A percentile compares a stretch with the other conserved stretches of the same genome.
These are phyloP conservation scores for Hylomyscus alleni DNA, from an alignment of 2,797 vertebrate species.

Conservation along the genomic window DNA sequence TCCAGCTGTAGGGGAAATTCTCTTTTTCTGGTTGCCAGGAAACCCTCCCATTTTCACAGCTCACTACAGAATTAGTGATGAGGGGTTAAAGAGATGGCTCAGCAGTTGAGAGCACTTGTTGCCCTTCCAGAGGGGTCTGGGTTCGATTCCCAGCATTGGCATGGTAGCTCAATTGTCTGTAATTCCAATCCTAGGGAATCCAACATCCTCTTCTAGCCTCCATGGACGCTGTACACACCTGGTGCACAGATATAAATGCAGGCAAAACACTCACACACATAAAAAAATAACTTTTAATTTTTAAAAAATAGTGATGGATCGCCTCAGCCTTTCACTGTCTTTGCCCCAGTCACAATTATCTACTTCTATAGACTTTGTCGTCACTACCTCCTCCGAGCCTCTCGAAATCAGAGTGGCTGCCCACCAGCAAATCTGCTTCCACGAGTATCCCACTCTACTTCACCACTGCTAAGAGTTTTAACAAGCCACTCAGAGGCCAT, in stretches of 20 bases:
- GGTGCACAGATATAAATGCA: neutral
- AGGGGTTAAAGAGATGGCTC: neutral
- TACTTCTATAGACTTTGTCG: slow-evolving; percentile 15
- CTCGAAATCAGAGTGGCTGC: neutral
- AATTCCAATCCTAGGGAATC: neutral
- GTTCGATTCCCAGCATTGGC: neutral
- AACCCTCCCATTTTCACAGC: slow-evolving; percentile 14
- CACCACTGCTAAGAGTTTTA: neutral
- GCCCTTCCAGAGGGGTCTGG: neutral
- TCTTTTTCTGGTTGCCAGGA: slow-evolving; percentile 51
- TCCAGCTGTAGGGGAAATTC: slow-evolving; percentile 29
- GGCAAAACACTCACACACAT: neutral
- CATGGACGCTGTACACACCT: neutral
- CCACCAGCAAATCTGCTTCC: neutral
- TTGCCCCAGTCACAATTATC: slow-evolving; percentile 26
- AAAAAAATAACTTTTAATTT: neutral
- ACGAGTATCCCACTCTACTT: neutral
- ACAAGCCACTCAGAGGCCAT: neutral
- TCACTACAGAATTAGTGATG: slow-evolving; percentile 52
- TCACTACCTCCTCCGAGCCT: slow-evolving; percentile 25
- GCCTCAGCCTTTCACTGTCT: slow-evolving; percentile 11
- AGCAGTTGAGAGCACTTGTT: neutral
- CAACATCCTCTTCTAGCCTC: neutral
- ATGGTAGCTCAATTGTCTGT: neutral
- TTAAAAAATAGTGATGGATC: slow-evolving; percentile 40